phyloP scores from a whole-genome alignment of 2,113 vertebrate genomes.

The Pongo abelii region DNA sequence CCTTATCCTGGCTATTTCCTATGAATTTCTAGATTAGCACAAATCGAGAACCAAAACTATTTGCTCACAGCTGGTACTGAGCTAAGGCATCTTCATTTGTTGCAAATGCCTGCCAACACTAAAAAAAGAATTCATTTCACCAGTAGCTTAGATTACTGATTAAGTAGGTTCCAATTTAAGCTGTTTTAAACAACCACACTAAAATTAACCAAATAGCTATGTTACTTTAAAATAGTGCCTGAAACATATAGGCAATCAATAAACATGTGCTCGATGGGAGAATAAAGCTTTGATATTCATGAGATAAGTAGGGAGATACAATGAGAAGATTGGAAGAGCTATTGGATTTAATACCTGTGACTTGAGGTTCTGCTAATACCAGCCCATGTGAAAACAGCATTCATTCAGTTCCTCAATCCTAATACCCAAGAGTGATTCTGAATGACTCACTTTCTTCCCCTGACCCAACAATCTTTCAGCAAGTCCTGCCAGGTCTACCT shows the following conservation, averaged over 20 bases:
- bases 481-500: background rate
- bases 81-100: background rate
- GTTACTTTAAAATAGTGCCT: background rate
- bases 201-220: slow-evolving; percentile 24
- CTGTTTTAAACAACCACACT: background rate
- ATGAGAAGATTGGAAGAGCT: background rate
- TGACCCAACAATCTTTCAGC: background rate
- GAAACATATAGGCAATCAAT: background rate
- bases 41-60: background rate
- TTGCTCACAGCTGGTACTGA: slow-evolving; percentile 30
- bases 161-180: background rate
- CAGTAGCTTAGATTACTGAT: background rate
- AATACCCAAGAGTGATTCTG: background rate
- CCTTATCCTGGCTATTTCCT: background rate
- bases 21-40: slow-evolving; percentile 27
- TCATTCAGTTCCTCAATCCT: background rate
- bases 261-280: background rate
- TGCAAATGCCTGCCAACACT: background rate
- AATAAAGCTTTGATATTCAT: background rate
- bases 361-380: background rate
- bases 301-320: background rate
- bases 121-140: slow-evolving; percentile 36
- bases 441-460: too few relatives aligned
- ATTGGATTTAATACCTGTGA: background rate
- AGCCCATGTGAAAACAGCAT: background rate